A percentile compares a stretch with the other conserved stretches of the same genome.
Evolutionary conservation across 2,888 invertebrate species (phyloP).

Genomic region (Pristionchus arcanus): DNA sequence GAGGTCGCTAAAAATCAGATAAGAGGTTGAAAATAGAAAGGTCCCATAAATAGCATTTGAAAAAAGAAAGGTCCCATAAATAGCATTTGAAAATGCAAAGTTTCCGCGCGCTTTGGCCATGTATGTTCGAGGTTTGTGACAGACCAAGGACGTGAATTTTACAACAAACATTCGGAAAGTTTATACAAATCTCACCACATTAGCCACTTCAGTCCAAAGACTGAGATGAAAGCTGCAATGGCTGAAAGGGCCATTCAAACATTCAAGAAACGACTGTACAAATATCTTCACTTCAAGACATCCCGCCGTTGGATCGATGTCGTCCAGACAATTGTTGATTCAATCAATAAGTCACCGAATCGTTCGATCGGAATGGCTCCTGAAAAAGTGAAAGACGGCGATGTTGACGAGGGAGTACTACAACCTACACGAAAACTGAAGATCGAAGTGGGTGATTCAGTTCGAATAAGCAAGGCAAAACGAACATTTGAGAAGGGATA

Average conservation of each 20-base stretch:
- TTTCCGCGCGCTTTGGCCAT: not conserved
- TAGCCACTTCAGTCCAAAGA: not conserved
- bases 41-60: no score
- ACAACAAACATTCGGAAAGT: not conserved
- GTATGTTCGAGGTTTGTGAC: not conserved
- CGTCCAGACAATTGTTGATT: not conserved
- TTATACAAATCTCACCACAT: not conserved
- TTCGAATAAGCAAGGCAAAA: not conserved
- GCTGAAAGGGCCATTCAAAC: conserved; percentile 26
- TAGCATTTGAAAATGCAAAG: not conserved
- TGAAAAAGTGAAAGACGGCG: not conserved
- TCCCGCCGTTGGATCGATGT: not conserved
- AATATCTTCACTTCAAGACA: not conserved
- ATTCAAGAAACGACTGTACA: not conserved
- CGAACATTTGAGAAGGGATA: not conserved
- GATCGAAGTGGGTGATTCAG: not conserved
- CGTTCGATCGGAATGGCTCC: not conserved
- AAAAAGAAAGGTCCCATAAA: no score
- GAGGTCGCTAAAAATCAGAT: no score
- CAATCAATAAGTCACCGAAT: not conserved
- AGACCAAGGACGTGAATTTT: not conserved
- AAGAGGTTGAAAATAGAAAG: no score
- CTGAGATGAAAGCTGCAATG: not conserved
- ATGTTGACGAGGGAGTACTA: not conserved
- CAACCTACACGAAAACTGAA: not conserved